phyloP scores from a whole-genome alignment of 2,797 vertebrate genomes.

The Philypnodon macrostomus region DNA sequence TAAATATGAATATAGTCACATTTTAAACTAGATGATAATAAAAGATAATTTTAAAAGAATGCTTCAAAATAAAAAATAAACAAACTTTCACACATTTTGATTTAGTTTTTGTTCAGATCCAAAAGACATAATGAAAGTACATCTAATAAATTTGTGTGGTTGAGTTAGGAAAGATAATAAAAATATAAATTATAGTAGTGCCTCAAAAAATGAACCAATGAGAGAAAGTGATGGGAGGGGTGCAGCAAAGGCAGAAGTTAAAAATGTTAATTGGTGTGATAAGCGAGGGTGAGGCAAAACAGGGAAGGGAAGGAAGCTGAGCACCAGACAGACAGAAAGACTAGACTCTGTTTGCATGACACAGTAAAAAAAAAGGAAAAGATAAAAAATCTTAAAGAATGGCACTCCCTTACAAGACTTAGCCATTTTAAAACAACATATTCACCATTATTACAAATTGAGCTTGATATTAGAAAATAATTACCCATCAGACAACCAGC shows the following conservation, averaged over 20 bases:
- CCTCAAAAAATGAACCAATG: conserved; percentile 14
- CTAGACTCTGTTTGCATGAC: conserved; percentile 67
- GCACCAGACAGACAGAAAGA: conserved; percentile 41
- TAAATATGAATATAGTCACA: too few relatives aligned
- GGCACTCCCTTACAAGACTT: conserved; percentile 73
- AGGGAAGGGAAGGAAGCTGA: conserved; percentile 62
- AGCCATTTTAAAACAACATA: conserved; percentile 44
- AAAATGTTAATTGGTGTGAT: conserved; percentile 71
- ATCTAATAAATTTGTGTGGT: background rate
- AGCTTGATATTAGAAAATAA: conserved; percentile 29
- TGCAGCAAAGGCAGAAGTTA: conserved; percentile 48
- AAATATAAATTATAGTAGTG: background rate
- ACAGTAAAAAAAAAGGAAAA: conserved; percentile 63
- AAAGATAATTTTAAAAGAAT: too few relatives aligned
- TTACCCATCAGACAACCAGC: too few relatives aligned
- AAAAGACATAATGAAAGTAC: too few relatives aligned
- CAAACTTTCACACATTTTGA: too few relatives aligned
- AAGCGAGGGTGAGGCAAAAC: conserved; percentile 60
- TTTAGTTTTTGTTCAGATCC: too few relatives aligned
- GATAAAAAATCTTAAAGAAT: conserved; percentile 66
- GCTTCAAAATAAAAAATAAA: too few relatives aligned
- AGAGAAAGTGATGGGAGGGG: conserved; percentile 20
- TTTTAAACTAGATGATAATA: background rate
- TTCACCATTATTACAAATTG: conserved; percentile 52
- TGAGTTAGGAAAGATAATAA: background rate